A percentile compares a stretch with the other conserved stretches of the same genome.
Conservation (phyloP, 2,113 vertebrate genomes). For the Malurus melanocephalus region DNA sequence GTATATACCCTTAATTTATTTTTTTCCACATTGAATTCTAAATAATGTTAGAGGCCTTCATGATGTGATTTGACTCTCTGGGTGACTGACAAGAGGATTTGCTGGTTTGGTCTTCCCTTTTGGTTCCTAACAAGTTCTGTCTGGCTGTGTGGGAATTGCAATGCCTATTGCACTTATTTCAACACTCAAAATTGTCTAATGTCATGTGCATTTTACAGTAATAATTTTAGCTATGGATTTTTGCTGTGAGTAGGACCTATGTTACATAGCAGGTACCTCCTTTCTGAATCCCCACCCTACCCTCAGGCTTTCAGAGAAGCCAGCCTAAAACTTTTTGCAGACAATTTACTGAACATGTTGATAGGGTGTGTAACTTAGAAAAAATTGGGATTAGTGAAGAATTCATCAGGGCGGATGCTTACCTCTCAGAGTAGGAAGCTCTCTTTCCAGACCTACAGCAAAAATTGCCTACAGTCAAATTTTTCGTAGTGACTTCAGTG, state of each 20-base stretch:
- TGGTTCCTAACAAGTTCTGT: neutral
- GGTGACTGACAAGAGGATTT: neutral
- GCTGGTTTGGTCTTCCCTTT: neutral
- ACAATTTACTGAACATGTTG: neutral
- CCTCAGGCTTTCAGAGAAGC: neutral
- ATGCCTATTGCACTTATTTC: neutral
- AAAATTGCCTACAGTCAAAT: neutral
- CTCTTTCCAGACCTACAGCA: neutral
- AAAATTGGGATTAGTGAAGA: neutral
- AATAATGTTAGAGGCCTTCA: neutral
- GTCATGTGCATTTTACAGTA: neutral
- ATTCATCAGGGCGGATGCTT: neutral
- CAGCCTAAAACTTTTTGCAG: neutral
- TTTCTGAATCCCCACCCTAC: neutral
- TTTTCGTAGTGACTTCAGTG: neutral
- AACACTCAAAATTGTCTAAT: neutral
- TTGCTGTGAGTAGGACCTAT: neutral
- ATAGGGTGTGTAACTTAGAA: neutral
- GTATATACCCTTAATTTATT: neutral
- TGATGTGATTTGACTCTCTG: neutral
- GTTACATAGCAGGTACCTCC: neutral
- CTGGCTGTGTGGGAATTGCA: neutral
- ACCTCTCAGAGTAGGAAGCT: neutral
- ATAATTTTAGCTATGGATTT: neutral
- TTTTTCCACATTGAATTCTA: neutral